These are phyloP conservation scores for Sanderia malayensis DNA, from an alignment of 30 jellyfish, hydroid and myxozoan genomes.

Conservation along the genomic window DNA sequence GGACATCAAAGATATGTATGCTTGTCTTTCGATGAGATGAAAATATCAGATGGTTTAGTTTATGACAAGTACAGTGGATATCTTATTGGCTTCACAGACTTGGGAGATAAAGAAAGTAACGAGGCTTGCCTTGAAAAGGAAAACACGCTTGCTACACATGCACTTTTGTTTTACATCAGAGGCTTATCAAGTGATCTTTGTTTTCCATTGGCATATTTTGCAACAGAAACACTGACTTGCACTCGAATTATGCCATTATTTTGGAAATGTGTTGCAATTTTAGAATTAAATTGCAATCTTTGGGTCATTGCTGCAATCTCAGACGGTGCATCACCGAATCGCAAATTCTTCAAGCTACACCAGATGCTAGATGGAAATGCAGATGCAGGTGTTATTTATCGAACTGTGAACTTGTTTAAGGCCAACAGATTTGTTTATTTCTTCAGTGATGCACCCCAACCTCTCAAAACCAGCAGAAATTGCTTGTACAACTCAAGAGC, in stretches of 20 bases:
- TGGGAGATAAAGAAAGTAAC: background rate
- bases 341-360: slow-evolving; percentile 16
- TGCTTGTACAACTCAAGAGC: slow-evolving; percentile 14
- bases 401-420: slow-evolving; percentile 6
- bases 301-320: slow-evolving; percentile 30
- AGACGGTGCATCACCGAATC: slow-evolving; percentile 38
- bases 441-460: slow-evolving; percentile 33
- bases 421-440: slow-evolving; percentile 9
- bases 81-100: background rate
- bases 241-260: slow-evolving; percentile 22
- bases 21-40: background rate
- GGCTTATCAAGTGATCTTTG: slow-evolving; percentile 5
- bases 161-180: background rate
- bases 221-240: slow-evolving; percentile 16
- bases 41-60: background rate
- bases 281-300: slow-evolving; percentile 30
- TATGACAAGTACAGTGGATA: background rate
- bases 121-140: background rate
- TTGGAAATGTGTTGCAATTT: slow-evolving; percentile 27
- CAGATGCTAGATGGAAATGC: slow-evolving; percentile 6
- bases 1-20: background rate
- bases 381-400: slow-evolving; percentile 11
- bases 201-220: slow-evolving; percentile 24
- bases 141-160: background rate
- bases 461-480: slow-evolving; percentile 24